Evolutionary conservation across 2,113 vertebrate genomes (phyloP), one percentile per base, ranked within the genome.

Genomic region (Megaleporinus macrocephalus): DNA sequence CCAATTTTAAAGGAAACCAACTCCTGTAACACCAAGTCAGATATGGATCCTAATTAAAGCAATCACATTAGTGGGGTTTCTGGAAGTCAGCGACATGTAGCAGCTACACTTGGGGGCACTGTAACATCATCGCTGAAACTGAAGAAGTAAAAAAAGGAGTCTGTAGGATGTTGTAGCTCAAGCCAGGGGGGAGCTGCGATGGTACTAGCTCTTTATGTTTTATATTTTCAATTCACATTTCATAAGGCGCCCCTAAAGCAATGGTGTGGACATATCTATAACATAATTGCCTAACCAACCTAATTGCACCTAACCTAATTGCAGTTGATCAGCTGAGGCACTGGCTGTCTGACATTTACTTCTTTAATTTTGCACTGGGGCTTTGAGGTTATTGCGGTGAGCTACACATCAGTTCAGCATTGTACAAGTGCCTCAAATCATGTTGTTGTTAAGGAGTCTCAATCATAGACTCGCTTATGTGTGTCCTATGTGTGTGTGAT

Each of bases 1-100:
- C 24, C 26, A 78, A 81, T 90, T 90, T 51, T 41, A 84, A 85
- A 87, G 86, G 85, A 92, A 91, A 92, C 86, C 73, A 85, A 78
- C 86, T 87, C 44, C 86, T 87, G 80, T 83, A 74, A 86, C 77
- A 87, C 89, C 88, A 87, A 89, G 85, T 87, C 85, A 85, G 88
- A 89, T 83, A 92, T 88, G 85, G 84, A 85, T 86, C 90, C 84
- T 87, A 91, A 90, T 92, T 90, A 90, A 91, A 86, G 84, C 49
- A 24, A 30, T 33, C 30, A 61, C 62, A 41, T 81, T 81, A 80
- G 20, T 16, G 14, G n/a, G 5, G 77, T 63, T 9, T 30, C 51
- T 61, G 24, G 3, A 61, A 71, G n/a, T 18, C 24, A 13, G 18
- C 41, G 30, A 41, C 44, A 36, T 59, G n/a, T 61, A 61, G 16